Percentiles rank a stretch among this genome's conserved stretches.
phyloP scores from a whole-genome alignment of 2,113 vertebrate genomes.

The Pholis gunnellus region DNA sequence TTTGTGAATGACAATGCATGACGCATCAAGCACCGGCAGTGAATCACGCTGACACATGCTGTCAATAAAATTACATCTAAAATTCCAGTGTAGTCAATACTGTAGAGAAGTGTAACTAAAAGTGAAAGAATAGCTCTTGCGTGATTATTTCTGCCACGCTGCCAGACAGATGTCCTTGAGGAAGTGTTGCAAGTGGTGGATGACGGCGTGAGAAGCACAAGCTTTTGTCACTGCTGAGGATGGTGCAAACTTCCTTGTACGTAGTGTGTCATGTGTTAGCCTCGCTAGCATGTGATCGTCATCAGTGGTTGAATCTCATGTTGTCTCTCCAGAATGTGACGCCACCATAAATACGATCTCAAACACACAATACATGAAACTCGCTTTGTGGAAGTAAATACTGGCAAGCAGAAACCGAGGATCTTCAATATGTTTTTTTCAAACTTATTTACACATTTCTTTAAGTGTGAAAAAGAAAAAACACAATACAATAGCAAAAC shows the following conservation, averaged over 20 bases:
- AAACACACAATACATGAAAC: neutral
- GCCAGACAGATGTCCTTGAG: slow-evolving; percentile 33
- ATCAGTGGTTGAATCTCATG: neutral
- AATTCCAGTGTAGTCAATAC: slow-evolving; percentile 17
- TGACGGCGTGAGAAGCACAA: slow-evolving; percentile 4
- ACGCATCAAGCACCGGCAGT: neutral
- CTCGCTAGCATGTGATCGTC: slow-evolving; percentile 49
- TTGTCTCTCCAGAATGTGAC: neutral
- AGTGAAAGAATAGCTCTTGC: slow-evolving; percentile 32
- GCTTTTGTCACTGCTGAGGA: slow-evolving; percentile 4
- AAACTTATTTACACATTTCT: slow-evolving; percentile 56
- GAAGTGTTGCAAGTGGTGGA: slow-evolving; percentile 45
- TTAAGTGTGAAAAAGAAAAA: slow-evolving; percentile 17
- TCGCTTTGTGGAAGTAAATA: neutral
- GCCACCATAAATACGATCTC: neutral
- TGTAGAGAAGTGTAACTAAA: slow-evolving; percentile 52
- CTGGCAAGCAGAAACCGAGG: neutral
- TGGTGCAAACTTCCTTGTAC: neutral
- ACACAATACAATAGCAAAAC: slow-evolving; percentile 25
- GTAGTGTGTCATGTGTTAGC: slow-evolving; percentile 32
- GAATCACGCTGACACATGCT: neutral
- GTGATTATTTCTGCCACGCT: slow-evolving; percentile 9
- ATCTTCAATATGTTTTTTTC: neutral
- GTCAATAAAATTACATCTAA: neutral
- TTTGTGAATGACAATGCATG: neutral